Base-by-base conservation (phyloP, 2,797 vertebrate species). In the Anguilla obscura region DNA sequence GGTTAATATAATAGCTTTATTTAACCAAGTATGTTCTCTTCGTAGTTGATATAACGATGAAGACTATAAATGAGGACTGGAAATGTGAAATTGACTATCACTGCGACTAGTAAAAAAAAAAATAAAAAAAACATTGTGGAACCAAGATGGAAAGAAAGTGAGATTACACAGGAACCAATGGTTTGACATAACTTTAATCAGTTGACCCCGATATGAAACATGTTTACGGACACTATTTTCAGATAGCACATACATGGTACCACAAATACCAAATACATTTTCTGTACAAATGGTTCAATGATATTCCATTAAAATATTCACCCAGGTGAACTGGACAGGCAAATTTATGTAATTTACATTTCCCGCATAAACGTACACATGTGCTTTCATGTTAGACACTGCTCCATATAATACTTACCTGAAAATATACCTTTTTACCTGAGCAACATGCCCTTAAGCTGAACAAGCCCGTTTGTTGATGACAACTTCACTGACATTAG, bases 391-490 rank as follows among this genome's bases (percentile, higher is more conserved):
- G 30, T 45, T 3, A 0, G 30, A 94, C 90, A 93, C 33, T 18
- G 12, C 36, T 80, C n/a, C 0, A 33, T 74, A 12, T 33, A 74
- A 74, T 74, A 33, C 30, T 33, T 74, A 74, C 69, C 69, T 30
- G 27, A 33, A 92, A 93, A 95, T 90, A 94, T 92, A 91, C 91
- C 93, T 92, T 90, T 92, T 91, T 95, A 95, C 95, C 94, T 94
- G 96, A 96, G 94, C 93, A 93, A 96, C 94, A 95, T 90, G 91
- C 93, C 90, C 93, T 91, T 92, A 86, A 92, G 88, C 90, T 91
- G 91, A 74, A 90, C 89, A 85, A 94, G 91, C 91, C 91, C 92
- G 91, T 90, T 88, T 90, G 89, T 89, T 91, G 87, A 93, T 84
- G 85, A n/a, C 60, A 86, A 66, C 92, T 90, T 90, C 89, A 88